Evolutionary conservation across 2,797 vertebrate genomes (phyloP).

Genomic region (Myotis vivesi): DNA sequence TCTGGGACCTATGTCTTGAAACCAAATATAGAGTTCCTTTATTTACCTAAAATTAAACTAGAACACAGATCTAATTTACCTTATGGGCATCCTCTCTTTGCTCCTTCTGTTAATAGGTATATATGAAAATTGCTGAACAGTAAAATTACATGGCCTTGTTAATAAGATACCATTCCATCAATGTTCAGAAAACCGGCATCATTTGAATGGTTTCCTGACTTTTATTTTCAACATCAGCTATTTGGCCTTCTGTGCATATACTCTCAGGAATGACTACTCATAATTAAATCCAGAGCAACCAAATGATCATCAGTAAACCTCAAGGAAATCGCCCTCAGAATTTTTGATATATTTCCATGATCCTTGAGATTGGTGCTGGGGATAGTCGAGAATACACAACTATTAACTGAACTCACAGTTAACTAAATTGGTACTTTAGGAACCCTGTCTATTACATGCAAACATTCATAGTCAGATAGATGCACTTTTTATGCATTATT

Average conservation of each 20-base stretch:
- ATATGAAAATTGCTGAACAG: not conserved
- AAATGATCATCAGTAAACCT: not conserved
- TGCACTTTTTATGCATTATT: not conserved
- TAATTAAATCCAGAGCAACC: conserved; percentile 24
- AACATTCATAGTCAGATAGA: not conserved
- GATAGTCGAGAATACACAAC: not conserved
- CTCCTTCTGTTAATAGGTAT: not conserved
- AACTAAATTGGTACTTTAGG: not conserved
- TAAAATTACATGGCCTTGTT: not conserved
- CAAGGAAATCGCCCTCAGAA: not conserved
- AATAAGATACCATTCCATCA: not conserved
- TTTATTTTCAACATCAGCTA: not conserved
- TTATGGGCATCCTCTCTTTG: not conserved
- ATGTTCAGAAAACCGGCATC: not conserved
- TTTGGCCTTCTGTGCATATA: not conserved
- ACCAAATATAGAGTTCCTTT: not conserved
- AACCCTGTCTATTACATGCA: not conserved
- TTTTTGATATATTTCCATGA: not conserved
- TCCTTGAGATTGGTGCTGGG: not conserved
- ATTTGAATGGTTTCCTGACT: not conserved
- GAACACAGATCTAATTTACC: not conserved
- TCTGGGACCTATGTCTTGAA: not conserved
- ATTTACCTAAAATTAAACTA: not conserved
- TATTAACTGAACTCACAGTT: not conserved
- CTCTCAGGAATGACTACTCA: not conserved